phyloP scores from a whole-genome alignment of 1,140 invertebrate genomes.

The Sogatella furcifera region DNA sequence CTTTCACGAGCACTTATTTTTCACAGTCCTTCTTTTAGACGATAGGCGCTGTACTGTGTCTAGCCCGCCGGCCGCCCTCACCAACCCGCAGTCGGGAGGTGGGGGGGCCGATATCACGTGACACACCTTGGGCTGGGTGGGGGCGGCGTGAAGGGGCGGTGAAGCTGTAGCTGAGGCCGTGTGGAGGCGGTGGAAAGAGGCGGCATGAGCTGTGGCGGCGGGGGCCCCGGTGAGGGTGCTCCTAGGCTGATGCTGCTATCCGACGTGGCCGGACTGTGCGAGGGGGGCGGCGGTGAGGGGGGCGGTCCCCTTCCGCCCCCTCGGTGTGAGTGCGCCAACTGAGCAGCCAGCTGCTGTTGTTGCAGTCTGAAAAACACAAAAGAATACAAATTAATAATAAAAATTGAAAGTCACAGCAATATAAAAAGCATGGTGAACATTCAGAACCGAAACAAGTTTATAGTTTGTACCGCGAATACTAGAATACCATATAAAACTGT shows the following conservation, averaged over 20 bases:
- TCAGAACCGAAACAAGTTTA: too few species aligned
- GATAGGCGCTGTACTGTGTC: too few species aligned
- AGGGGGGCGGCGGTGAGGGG: slow-evolving; percentile 20
- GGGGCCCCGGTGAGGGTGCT: slow-evolving; percentile 27
- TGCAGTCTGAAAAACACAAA: slow-evolving; percentile 24
- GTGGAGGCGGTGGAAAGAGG: slow-evolving; percentile 14
- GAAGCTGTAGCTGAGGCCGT: slow-evolving; percentile 16
- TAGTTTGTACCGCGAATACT: too few species aligned
- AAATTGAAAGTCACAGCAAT: too few species aligned
- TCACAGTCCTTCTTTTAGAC: too few species aligned
- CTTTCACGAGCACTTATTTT: too few species aligned
- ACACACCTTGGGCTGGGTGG: slow-evolving; percentile 17
- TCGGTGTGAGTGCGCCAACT: slow-evolving; percentile 24
- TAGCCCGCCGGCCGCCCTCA: background rate
- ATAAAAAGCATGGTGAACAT: too few species aligned
- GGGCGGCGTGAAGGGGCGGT: slow-evolving; percentile 23
- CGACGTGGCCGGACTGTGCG: slow-evolving; percentile 22
- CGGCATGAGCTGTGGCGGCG: slow-evolving; percentile 2
- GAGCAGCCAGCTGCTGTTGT: slow-evolving; percentile 28
- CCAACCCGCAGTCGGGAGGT: slow-evolving; percentile 18
- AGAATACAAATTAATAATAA: background rate
- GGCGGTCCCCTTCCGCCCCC: slow-evolving; percentile 13
- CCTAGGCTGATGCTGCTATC: slow-evolving; percentile 28
- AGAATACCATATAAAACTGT: too few species aligned
- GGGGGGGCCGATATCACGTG: slow-evolving; percentile 25